Evolutionary conservation across 1,140 invertebrate genomes (phyloP), one percentile per base, ranked within the genome.

Genomic region (Pogonognathellus flavescens): DNA sequence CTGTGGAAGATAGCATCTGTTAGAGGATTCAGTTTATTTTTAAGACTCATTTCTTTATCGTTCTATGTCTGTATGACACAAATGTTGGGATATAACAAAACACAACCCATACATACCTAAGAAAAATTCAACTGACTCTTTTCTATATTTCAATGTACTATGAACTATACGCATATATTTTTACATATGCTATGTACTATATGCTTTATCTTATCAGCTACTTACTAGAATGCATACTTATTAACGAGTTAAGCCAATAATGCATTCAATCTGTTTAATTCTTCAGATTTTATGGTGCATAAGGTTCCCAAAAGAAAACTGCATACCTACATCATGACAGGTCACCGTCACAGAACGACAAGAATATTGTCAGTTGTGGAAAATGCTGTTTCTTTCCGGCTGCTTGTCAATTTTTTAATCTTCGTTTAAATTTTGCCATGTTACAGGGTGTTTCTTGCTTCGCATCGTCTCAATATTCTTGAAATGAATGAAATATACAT

Each of bases 11-110:
- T 76, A 76, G 70, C 70, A 76, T 76, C 70, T 76, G 70, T 76
- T 76, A n/a, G 70, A 76, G 70, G 41, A 76, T 76, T 49, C 41
- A 76, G 70, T 76, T 76, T 76, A 76, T 76, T 76, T 76, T 76
- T 76, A 76, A 76, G 70, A 76, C 41, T 76, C 70, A 76, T 18
- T 31, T 76, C 70, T 76, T 76, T 25, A 76, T 76, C 70, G 41
- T 31, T 76, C 31, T 76, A 76, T 31, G 70, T 76, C 31, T 76
- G 31, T 76, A 50, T 13, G n/a, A 76, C 31, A n/a, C 41, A 31
- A 66, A 66, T 66, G 20, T 66, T 66, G 2, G 62, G 62, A 66
- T 66, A 66, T 76, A 76, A 76, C 41, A 50, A 76, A 76, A 76
- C 70, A 25, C 41, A 76, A 66, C 8, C 22, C 11, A 10, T 11